Evolutionary conservation across 2,113 vertebrate species (phyloP).

Genomic region (Neolamprologus cancellatus): DNA sequence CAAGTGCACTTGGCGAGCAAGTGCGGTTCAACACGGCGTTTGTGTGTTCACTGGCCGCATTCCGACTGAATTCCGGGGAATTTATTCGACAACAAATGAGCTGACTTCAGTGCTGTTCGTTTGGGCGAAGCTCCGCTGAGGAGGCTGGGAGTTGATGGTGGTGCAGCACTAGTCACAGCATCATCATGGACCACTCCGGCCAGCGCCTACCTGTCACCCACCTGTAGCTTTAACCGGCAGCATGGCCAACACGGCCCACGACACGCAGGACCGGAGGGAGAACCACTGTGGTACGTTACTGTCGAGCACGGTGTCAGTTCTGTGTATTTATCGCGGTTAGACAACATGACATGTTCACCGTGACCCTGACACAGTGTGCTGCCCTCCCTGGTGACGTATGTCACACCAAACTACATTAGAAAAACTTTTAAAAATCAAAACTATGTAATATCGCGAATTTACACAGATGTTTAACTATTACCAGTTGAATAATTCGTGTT

Average conservation of each 20-base stretch:
- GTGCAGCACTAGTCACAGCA: constrained; percentile 1
- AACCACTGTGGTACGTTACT: constrained; percentile 32
- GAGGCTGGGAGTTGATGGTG: constrained; percentile 3
- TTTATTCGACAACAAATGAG: not conserved
- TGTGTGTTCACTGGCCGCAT: not conserved
- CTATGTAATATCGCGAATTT: rapidly evolving
- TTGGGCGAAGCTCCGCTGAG: constrained; percentile 11
- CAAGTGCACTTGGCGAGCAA: constrained; percentile 12
- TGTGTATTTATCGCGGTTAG: not conserved
- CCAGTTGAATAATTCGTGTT: rapidly evolving
- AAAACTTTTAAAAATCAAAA: not conserved
- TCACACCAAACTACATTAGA: not conserved
- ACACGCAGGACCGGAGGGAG: not conserved
- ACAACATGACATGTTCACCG: not conserved
- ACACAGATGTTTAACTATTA: rapidly evolving
- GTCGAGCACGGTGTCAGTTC: not conserved
- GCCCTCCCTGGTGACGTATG: not conserved
- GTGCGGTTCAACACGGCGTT: not conserved
- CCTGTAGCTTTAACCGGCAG: constrained; percentile 55
- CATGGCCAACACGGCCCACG: constrained; percentile 53
- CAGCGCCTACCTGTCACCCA: constrained; percentile 32
- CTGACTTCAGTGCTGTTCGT: not conserved
- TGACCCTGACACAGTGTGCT: not conserved
- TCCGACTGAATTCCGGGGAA: not conserved
- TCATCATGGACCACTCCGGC: constrained; percentile 52